Base-by-base conservation (phyloP, 2,113 vertebrate species). In the Otolemur garnettii region DNA sequence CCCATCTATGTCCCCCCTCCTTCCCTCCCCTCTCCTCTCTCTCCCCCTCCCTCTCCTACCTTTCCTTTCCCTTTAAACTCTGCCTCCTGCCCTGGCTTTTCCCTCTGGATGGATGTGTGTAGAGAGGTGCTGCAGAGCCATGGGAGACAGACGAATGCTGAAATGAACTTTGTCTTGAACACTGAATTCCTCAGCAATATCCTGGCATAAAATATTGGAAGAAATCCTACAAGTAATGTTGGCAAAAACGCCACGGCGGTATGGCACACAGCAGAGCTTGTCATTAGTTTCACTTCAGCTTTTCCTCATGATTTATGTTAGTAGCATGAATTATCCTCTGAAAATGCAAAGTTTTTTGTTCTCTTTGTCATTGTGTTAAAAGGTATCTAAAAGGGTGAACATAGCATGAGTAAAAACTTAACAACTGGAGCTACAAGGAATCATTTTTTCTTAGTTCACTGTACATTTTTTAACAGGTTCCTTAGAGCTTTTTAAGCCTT, bases 331-430 rank as follows among this genome's bases (percentile, higher is more conserved):
- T 83, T 79, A 74, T 35, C 33, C 72, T 60, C 57, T 95, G 72
- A 81, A 85, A 69, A 38, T 21, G 7, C 30, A 53, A 38, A 77
- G 21, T 0, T 28, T 89, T 77, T 77, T 71, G 21, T 66, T 28
- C 42, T 35, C 15, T n/a, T 90, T 81, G 82, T 50, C 15, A 15
- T 69, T 94, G 96, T 78, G 28, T 80, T 22, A 74, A 88, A 83
- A 35, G 8, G 26, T 64, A 26, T 24, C 19, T 77, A 19, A 93
- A 90, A 84, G 28, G 7, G 38, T 59, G 42, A 88, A 19, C 8
- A 45, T 50, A 19, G 2, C 33, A 53, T 66, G 21, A 95, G 7
- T 30, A 87, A 87, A 87, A 91, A 59, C 10, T 4, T 64, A 21
- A 77, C 50, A 35, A 10, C 60, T 28, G n/a, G 55, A 50, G 0